phyloP scores from a whole-genome alignment of 2,797 vertebrate species.

The Pipistrellus kuhlii region DNA sequence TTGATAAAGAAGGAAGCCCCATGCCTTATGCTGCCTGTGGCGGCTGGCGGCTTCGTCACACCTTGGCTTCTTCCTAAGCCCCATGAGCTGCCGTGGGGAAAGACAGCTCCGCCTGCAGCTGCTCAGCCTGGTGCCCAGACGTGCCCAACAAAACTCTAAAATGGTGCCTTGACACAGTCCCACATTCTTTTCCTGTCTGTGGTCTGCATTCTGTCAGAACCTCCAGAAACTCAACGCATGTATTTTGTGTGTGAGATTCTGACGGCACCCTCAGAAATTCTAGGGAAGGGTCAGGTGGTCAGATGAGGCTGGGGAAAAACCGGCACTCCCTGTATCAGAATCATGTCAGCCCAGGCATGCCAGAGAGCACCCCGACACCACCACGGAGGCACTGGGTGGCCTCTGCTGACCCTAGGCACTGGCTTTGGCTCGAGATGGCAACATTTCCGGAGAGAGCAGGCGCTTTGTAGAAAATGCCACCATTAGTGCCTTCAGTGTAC shows the following conservation, averaged over 20 bases:
- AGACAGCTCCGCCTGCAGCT: not conserved
- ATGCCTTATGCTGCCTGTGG: not conserved
- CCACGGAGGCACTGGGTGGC: not conserved
- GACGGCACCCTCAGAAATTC: not conserved
- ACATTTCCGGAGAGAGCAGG: not conserved
- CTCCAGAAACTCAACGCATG: not conserved
- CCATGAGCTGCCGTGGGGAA: fast-evolving
- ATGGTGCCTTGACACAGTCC: not conserved
- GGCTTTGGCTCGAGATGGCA: not conserved
- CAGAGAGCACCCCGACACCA: fast-evolving
- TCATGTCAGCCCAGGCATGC: not conserved
- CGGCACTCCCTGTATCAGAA: not conserved
- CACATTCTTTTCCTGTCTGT: not conserved
- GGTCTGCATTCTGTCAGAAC: not conserved
- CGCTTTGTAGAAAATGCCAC: not conserved
- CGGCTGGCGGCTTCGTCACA: fast-evolving
- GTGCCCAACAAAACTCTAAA: not conserved
- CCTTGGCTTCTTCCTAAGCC: not conserved
- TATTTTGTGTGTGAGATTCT: not conserved
- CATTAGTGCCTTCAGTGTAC: not conserved
- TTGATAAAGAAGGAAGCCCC: not conserved
- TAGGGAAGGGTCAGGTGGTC: not conserved
- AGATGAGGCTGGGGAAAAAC: not conserved
- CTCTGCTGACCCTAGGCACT: not conserved
- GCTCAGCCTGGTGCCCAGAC: not conserved